phyloP scores from a whole-genome alignment of 2,888 invertebrate species.

The Patella ulyssiponensis region DNA sequence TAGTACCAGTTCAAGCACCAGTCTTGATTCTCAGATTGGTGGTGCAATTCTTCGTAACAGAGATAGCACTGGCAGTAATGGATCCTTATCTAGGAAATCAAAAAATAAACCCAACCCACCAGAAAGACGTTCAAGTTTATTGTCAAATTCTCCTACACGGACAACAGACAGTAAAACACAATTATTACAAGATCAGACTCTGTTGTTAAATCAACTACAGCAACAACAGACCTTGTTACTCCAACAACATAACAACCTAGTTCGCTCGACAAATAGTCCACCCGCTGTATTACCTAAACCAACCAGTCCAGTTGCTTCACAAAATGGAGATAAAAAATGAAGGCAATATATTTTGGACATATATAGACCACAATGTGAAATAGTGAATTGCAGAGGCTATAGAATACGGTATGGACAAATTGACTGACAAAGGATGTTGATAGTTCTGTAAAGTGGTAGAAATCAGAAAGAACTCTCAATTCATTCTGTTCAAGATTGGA shows the following conservation, averaged over 20 bases:
- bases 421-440: no score
- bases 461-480: no score
- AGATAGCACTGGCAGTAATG: conserved; percentile 25
- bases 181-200: not conserved
- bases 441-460: no score
- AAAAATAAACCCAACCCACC: conserved; percentile 59
- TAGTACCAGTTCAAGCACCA: conserved; percentile 51
- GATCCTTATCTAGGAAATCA: conserved; percentile 21
- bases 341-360: no score
- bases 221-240: not conserved
- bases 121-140: conserved; percentile 55
- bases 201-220: not conserved
- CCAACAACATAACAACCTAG: not conserved
- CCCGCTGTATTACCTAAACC: not conserved
- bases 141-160: conserved; percentile 35
- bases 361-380: no score
- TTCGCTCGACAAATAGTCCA: not conserved
- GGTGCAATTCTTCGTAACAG: conserved; percentile 39
- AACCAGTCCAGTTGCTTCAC: not conserved
- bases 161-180: not conserved
- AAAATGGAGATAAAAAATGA: not conserved
- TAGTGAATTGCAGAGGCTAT: no score
- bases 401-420: no score
- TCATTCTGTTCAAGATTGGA: no score
- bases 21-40: conserved; percentile 55